Evolutionary conservation across 2,888 invertebrate species (phyloP), one percentile per base, ranked within the genome.

Genomic region (Tenthredo notha): DNA sequence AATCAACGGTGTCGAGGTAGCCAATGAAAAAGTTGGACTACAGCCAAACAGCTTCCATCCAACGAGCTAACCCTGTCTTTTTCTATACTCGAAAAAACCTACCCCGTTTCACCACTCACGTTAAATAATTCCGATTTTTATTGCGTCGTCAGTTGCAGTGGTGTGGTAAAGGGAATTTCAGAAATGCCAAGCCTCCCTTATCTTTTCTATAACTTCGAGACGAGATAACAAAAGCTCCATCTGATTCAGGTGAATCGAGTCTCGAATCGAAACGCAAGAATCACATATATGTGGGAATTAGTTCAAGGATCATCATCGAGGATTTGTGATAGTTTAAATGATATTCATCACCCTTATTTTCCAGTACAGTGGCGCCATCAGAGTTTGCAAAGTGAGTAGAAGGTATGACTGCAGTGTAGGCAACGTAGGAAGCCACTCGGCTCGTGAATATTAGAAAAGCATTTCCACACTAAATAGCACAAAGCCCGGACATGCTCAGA

Each of bases 21-120:
- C 83, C 78, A 83, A 70, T 70, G 83, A 83, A 83, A 83, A 83
- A 83, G 83, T 83, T 83, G 83, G 83, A 83, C 83, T 83, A 29
- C 47, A 67, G 83, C 83, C 83, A 83, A 83, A 80, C 78, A 80
- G 37, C 78, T 61, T 80, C 61, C 33, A 61, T 61, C 78, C 78
- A 18, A 37, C 58, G 78, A 61, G 40, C 21, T 37, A 58, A 15
- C 58, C 78, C n/a, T 15, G n/a, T 80, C 54, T 77, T 54, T 15
- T 80, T 80, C 58, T 80, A 61, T 50, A 18, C 40, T 54, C 77
- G 18, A 3, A 50, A 50, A 77, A 50, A 40, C 61, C 78, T 21
- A 40, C 40, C 15, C 50, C 21, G 37, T 61, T 25, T n/a, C 78
- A n/a, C 58, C 40, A 80, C 78, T 61, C 58, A n/a, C 50, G 78